Evolutionary conservation across 2,888 invertebrate species (phyloP), one percentile per base, ranked within the genome.

Genomic region (Drosophila kuntzei): DNA sequence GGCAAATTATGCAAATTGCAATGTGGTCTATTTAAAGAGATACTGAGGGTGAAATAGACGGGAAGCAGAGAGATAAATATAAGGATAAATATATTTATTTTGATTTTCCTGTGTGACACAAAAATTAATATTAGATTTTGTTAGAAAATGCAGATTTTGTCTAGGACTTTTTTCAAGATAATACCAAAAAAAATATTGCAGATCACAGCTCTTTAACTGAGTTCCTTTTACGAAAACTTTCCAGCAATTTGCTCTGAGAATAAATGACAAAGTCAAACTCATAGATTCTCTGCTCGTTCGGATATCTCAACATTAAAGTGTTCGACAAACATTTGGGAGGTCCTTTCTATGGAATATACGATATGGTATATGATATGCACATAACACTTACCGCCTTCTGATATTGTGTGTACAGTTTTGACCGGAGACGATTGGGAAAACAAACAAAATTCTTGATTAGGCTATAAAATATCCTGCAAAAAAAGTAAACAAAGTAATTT

Each of bases 291-390:
- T n/a, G 20, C 3, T 54, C 36, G 47, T 55, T 51, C 58, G 18
- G 41, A 58, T 55, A 64, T 65, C 72, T 69, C 62, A 58, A 55
- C 60, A 67, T 25, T 50, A 68, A 64, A 85, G 80, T 67, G 66
- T 53, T 79, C 7, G 22, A 54, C 80, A 83, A 76, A 86, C 69
- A 71, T 51, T 78, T 54, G 44, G 41, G 44, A 50, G 72, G 72
- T 65, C 27, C 62, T 65, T 39, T 1, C 20, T 16, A 43, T 43
- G 59, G 12, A 49, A 61, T 71, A 49, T 69, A 50, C 65, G 61
- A 82, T 77, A 71, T 78, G 61, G 79, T 77, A 71, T 78, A 34
- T 54, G 57, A 73, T 70, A 75, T 57, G 64, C 72, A 59, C 80
- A 75, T 60, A 66, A 60, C 65, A 70, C 53, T 72, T 72, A 41